These are phyloP conservation scores for Notechis scutatus DNA, from an alignment of 2,113 vertebrate genomes.

Conservation along the genomic window DNA sequence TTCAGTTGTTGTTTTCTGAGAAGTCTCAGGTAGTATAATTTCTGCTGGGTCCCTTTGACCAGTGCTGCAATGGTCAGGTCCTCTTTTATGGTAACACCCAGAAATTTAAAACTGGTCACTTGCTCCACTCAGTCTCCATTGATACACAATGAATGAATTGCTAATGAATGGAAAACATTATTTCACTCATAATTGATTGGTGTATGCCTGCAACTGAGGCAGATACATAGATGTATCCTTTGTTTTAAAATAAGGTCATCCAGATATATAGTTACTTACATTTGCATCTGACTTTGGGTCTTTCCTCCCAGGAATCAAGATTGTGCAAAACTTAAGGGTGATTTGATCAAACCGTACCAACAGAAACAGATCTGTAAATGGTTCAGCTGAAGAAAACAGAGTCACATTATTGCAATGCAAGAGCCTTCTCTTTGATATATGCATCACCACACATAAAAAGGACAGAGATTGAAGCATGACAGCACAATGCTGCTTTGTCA, in stretches of 20 bases:
- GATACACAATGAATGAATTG: no score
- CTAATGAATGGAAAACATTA: neutral
- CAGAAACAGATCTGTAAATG: neutral
- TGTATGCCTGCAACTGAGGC: neutral
- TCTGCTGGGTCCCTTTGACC: no score
- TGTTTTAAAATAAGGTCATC: neutral
- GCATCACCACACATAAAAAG: neutral
- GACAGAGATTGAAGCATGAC: neutral
- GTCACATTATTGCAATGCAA: neutral
- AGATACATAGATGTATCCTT: neutral
- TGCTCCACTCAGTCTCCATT: no score
- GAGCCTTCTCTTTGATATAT: neutral
- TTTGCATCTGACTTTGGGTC: neutral
- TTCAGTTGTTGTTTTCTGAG: no score
- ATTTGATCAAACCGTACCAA: neutral
- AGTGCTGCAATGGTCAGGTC: no score
- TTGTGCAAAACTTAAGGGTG: neutral
- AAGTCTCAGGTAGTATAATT: no score
- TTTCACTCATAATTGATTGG: neutral
- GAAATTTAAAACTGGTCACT: no score
- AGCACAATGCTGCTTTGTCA: neutral
- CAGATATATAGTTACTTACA: neutral
- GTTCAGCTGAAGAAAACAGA: neutral
- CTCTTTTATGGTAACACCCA: no score
- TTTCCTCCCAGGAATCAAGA: neutral